A percentile compares a stretch with the other conserved stretches of the same genome.
phyloP scores from a whole-genome alignment of 1,140 invertebrate genomes.

The Ips typographus region DNA sequence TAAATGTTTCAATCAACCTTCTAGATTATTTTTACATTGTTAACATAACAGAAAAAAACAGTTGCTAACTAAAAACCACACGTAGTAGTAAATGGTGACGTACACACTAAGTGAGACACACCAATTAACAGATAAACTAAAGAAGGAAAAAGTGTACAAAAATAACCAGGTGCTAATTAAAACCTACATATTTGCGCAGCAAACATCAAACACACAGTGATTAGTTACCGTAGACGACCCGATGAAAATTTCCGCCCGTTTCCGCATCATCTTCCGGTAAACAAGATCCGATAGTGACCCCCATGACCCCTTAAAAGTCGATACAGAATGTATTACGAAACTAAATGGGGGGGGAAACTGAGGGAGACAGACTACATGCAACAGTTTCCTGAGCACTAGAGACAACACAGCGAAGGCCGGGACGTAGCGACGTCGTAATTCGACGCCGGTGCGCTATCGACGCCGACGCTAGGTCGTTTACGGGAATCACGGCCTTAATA shows the following conservation, averaged over 20 bases:
- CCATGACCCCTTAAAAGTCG: constrained; percentile 55
- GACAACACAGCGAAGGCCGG: constrained; percentile 4
- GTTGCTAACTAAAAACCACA: no score
- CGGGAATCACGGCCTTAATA: neutral
- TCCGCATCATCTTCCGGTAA: constrained; percentile 68
- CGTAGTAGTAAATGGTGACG: no score
- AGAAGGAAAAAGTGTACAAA: no score
- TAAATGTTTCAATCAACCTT: no score
- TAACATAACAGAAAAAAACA: neutral
- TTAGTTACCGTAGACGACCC: constrained; percentile 56
- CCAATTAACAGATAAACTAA: no score
- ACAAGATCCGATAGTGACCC: constrained; percentile 74
- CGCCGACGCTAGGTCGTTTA: constrained; percentile 14
- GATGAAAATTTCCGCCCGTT: constrained; percentile 47
- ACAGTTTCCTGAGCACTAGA: constrained; percentile 9
- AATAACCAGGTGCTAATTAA: no score
- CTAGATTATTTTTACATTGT: neutral
- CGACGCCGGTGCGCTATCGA: constrained; percentile 15
- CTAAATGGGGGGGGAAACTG: neutral
- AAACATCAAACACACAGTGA: neutral
- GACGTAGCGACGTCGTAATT: constrained; percentile 12
- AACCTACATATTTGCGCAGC: no score
- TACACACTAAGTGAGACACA: no score
- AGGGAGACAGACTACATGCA: constrained; percentile 3
- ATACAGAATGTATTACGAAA: neutral